These are phyloP conservation scores for Mimas tiliae DNA, from an alignment of 2,888 invertebrate species.

Conservation along the genomic window DNA sequence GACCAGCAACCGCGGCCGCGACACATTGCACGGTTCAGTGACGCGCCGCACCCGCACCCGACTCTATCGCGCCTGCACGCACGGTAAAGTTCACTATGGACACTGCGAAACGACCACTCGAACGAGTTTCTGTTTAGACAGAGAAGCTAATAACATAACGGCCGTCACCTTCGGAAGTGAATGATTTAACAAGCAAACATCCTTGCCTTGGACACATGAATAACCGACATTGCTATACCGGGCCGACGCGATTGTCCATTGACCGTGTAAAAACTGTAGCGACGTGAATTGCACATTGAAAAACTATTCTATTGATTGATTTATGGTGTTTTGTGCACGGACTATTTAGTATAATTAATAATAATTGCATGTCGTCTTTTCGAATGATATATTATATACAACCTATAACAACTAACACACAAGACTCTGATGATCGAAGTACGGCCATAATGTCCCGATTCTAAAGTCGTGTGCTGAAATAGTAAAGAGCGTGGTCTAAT, in stretches of 20 bases:
- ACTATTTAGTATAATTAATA: neutral
- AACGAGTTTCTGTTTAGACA: constrained; percentile 52
- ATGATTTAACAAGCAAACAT: constrained; percentile 55
- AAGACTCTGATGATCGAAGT: neutral
- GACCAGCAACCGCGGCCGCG: constrained; percentile 43
- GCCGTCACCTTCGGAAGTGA: constrained; percentile 56
- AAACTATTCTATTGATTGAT: constrained; percentile 13
- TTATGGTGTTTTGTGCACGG: neutral
- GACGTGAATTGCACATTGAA: constrained; percentile 10
- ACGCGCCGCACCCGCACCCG: constrained; percentile 39
- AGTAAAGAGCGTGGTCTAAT: constrained; percentile 35
- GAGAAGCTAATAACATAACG: constrained; percentile 44
- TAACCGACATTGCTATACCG: constrained; percentile 23
- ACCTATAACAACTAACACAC: neutral
- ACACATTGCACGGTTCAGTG: constrained; percentile 62
- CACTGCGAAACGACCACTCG: constrained; percentile 63
- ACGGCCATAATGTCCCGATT: neutral
- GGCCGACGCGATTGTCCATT: neutral
- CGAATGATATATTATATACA: neutral
- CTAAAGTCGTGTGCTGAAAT: constrained; percentile 24
- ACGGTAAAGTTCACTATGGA: constrained; percentile 61
- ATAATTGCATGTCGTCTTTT: neutral
- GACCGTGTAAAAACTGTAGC: neutral
- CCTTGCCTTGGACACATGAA: constrained; percentile 40
- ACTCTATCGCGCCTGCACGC: constrained; percentile 51